A percentile compares a stretch with the other conserved stretches of the same genome.
These are phyloP conservation scores for Ptychoptera albimana DNA, from an alignment of 2,888 invertebrate genomes.

Conservation along the genomic window DNA sequence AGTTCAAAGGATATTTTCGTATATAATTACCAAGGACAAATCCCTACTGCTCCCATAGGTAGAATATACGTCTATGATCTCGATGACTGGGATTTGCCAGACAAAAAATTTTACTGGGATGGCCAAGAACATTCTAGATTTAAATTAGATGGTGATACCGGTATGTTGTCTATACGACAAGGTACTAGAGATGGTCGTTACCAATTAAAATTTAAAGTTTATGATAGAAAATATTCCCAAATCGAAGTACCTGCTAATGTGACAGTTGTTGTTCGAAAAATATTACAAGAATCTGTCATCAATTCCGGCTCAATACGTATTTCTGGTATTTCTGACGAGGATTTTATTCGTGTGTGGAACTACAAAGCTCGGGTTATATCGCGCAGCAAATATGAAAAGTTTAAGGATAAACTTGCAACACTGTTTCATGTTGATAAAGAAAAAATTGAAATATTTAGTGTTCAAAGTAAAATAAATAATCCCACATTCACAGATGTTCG, in stretches of 20 bases:
- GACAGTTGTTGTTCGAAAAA: constrained; percentile 82
- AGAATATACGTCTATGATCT: constrained; percentile 92
- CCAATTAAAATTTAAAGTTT: constrained; percentile 69
- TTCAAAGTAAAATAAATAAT: constrained; percentile 72
- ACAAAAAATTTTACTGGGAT: constrained; percentile 95
- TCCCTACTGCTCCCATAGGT: constrained; percentile 82
- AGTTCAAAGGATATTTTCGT: constrained; percentile 95
- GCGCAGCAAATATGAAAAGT: constrained; percentile 76
- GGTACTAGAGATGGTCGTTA: constrained; percentile 80
- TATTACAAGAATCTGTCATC: constrained; percentile 87
- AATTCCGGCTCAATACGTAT: constrained; percentile 91
- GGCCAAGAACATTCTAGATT: constrained; percentile 72
- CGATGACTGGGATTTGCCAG: constrained; percentile 97
- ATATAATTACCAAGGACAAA: constrained; percentile 88
- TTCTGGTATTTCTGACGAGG: constrained; percentile 87
- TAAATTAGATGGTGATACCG: constrained; percentile 77
- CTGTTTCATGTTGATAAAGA: constrained; percentile 71
- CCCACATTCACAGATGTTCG: constrained; percentile 83
- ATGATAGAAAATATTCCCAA: constrained; percentile 88
- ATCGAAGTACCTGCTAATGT: constrained; percentile 92
- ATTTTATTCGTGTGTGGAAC: constrained; percentile 90
- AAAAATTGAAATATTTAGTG: constrained; percentile 93
- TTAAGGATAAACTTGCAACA: constrained; percentile 74
- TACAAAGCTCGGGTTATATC: constrained; percentile 73
- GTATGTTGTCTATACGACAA: constrained; percentile 90